These are phyloP conservation scores for Myotis brandtii DNA, from an alignment of 2,113 vertebrate species.

Conservation along the genomic window DNA sequence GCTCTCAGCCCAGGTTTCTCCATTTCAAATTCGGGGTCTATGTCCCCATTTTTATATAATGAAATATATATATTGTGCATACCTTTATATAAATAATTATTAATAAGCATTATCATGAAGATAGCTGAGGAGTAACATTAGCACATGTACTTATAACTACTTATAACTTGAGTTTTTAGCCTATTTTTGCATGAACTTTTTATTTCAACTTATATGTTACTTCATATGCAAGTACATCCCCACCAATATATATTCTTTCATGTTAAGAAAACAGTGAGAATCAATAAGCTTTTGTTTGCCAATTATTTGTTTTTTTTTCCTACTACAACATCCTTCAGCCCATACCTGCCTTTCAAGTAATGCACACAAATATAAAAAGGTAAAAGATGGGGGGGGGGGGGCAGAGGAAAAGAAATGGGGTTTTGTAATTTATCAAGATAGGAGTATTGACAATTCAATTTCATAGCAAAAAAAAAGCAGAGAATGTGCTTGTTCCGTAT, in stretches of 20 bases:
- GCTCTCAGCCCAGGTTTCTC: not conserved
- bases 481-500: not conserved
- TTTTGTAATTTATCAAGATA: slow-evolving; percentile 52
- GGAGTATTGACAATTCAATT: slow-evolving; percentile 53
- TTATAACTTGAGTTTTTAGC: not conserved
- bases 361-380: not conserved
- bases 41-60: not conserved
- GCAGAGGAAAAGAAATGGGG: not conserved
- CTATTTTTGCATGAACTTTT: not conserved
- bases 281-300: not conserved
- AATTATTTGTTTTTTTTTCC: not conserved
- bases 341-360: not conserved
- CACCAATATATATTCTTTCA: not conserved
- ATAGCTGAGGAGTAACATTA: not conserved
- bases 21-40: not conserved
- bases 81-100: not conserved
- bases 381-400: not conserved
- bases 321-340: not conserved
- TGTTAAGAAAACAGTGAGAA: slow-evolving; percentile 28
- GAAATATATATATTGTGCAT: not conserved
- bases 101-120: not conserved
- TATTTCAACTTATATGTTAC: not conserved
- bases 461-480: not conserved
- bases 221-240: not conserved
- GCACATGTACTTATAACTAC: not conserved